Percentiles rank a stretch among this genome's conserved stretches.
Evolutionary conservation across 2,888 invertebrate genomes (phyloP).

Genomic region (Allophyes oxyacanthae): DNA sequence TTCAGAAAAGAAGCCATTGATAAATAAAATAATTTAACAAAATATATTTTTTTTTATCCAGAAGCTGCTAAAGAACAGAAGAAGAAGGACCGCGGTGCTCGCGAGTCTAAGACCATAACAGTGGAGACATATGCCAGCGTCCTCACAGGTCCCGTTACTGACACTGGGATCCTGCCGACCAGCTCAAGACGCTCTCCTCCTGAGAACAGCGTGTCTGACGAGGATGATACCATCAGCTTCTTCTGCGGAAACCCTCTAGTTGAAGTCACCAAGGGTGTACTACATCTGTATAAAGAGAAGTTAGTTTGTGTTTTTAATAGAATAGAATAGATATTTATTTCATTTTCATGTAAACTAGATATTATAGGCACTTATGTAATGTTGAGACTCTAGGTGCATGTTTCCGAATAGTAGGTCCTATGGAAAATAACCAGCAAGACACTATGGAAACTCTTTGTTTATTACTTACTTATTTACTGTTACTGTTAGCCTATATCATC

Average conservation of each 20-base stretch:
- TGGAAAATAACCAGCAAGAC: no score
- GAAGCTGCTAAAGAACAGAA: conserved; percentile 82
- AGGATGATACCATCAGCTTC: conserved; percentile 91
- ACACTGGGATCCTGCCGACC: conserved; percentile 89
- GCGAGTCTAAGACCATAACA: conserved; percentile 92
- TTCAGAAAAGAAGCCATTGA: no score
- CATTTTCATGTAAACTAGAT: no score
- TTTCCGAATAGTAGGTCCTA: no score
- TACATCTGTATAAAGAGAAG: conserved; percentile 99
- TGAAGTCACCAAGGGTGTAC: conserved; percentile 98
- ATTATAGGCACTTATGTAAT: no score
- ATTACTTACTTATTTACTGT: no score
- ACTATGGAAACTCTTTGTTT: no score
- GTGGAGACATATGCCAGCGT: conserved; percentile 94
- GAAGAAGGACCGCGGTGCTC: conserved; percentile 91
- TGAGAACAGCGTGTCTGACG: conserved; percentile 71
- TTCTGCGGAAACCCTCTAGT: conserved; percentile 99
- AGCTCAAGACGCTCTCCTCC: conserved; percentile 90
- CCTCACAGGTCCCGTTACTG: conserved; percentile 85
- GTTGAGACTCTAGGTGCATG: no score
- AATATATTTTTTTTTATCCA: conserved; percentile 38
- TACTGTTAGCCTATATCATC: no score
- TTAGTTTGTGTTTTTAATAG: no score
- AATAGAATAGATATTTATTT: no score
- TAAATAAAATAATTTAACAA: no score